These are phyloP conservation scores for Thyatira batis DNA, from an alignment of 2,888 invertebrate genomes.

Conservation along the genomic window DNA sequence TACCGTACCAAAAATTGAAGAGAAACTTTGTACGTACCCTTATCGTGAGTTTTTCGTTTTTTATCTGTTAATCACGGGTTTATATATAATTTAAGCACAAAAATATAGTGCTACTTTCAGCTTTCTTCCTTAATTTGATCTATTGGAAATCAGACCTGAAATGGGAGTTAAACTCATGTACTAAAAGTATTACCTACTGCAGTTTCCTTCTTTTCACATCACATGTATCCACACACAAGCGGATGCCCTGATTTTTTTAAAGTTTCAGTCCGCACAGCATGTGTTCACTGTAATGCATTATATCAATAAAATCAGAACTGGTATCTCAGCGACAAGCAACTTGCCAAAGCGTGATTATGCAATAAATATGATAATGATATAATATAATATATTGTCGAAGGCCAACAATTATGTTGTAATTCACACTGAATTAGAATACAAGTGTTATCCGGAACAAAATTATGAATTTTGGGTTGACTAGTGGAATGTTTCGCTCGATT, in stretches of 20 bases:
- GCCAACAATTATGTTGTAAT: not conserved
- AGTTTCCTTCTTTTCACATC: no score
- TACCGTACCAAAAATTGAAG: no score
- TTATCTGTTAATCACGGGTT: no score
- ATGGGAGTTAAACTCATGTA: no score
- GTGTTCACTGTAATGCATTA: not conserved
- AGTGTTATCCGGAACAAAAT: constrained; percentile 3
- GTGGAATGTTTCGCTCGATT: not conserved
- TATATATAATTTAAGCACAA: no score
- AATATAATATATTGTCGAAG: not conserved
- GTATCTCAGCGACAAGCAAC: not conserved
- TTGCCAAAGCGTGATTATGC: not conserved
- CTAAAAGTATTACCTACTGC: no score
- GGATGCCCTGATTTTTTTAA: not conserved
- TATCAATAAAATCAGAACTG: not conserved
- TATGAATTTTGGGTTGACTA: not conserved
- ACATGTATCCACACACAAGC: no score
- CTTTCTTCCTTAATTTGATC: no score
- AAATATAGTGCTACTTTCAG: no score
- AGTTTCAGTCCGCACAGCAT: not conserved
- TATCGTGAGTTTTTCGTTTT: no score
- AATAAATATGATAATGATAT: not conserved
- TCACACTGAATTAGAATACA: not conserved
- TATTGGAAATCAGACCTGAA: no score
- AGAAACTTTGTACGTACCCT: no score